Percentiles rank a stretch among this genome's conserved stretches.
phyloP scores from a whole-genome alignment of 2,797 vertebrate species.

The Coreius guichenoti region DNA sequence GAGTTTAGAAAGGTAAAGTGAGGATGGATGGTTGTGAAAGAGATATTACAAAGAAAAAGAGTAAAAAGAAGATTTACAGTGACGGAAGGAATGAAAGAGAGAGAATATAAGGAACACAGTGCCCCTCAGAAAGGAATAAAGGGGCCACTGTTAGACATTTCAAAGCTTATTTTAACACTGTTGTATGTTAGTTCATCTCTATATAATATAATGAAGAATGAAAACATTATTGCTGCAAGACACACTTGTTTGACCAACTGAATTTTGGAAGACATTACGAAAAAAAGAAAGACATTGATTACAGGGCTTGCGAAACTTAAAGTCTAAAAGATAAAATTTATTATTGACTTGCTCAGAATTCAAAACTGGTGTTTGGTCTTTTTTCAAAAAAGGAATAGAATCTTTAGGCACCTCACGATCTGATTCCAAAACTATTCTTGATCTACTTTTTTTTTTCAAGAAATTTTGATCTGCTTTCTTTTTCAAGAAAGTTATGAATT shows the following conservation, averaged over 20 bases:
- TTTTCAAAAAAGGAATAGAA: not conserved
- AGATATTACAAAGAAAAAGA: conserved; percentile 28
- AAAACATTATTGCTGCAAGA: not conserved
- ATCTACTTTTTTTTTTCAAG: too few species aligned
- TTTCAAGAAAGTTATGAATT: too few species aligned
- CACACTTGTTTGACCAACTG: not conserved
- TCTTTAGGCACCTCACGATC: too few species aligned
- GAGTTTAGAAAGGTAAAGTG: not conserved
- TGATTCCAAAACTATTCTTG: too few species aligned
- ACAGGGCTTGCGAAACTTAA: too few species aligned
- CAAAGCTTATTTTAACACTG: conserved; percentile 11
- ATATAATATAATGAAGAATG: not conserved
- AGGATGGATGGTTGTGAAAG: not conserved
- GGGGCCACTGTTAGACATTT: conserved; percentile 26
- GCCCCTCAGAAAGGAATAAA: conserved; percentile 32
- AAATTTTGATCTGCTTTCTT: too few species aligned
- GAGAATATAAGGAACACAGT: conserved; percentile 28
- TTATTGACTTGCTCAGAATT: not conserved
- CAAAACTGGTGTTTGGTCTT: too few species aligned
- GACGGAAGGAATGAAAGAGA: conserved; percentile 2
- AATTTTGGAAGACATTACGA: not conserved
- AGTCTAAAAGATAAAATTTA: not conserved
- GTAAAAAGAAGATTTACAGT: conserved; percentile 22
- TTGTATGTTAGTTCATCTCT: not conserved
- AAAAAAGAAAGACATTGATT: not conserved